Evolutionary conservation across 1,140 invertebrate genomes (phyloP).

Genomic region (Eubasilissa regina): DNA sequence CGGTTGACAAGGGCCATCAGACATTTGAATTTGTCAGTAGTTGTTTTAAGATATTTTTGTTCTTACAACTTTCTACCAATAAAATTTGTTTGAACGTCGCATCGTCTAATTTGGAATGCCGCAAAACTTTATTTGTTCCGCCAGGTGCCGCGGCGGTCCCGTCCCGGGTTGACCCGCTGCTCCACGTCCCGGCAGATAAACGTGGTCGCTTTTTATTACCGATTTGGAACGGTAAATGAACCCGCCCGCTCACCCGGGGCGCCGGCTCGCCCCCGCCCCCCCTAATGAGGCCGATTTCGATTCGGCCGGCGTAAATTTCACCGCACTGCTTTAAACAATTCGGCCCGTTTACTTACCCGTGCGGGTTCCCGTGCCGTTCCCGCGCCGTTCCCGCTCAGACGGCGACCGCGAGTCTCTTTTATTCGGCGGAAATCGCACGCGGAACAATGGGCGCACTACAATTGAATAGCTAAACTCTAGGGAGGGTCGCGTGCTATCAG

Average conservation of each 20-base stretch:
- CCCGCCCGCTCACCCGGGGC: conserved; percentile 16
- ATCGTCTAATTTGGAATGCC: conserved; percentile 13
- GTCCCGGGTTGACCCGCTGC: background rate
- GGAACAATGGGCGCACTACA: conserved; percentile 24
- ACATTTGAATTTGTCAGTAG: no score
- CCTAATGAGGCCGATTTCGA: conserved; percentile 59
- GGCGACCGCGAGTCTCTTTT: conserved; percentile 23
- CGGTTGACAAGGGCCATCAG: no score
- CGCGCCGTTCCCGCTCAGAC: background rate
- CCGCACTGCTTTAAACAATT: conserved; percentile 59
- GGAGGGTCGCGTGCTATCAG: background rate
- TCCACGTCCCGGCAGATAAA: conserved; percentile 47
- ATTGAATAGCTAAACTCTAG: conserved; percentile 33
- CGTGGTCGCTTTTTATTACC: conserved; percentile 56
- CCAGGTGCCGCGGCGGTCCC: conserved; percentile 1
- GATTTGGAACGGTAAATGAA: conserved; percentile 50
- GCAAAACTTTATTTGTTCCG: conserved; percentile 32
- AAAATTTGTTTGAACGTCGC: background rate
- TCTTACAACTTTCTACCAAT: no score
- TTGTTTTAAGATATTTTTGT: no score
- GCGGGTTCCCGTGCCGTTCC: background rate
- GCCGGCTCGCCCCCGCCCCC: conserved; percentile 9
- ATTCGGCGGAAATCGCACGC: conserved; percentile 22
- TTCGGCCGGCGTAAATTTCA: conserved; percentile 57
- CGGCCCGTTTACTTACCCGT: conserved; percentile 48